These are phyloP conservation scores for Aradus depressus DNA, from an alignment of 2,888 invertebrate species.

Conservation along the genomic window DNA sequence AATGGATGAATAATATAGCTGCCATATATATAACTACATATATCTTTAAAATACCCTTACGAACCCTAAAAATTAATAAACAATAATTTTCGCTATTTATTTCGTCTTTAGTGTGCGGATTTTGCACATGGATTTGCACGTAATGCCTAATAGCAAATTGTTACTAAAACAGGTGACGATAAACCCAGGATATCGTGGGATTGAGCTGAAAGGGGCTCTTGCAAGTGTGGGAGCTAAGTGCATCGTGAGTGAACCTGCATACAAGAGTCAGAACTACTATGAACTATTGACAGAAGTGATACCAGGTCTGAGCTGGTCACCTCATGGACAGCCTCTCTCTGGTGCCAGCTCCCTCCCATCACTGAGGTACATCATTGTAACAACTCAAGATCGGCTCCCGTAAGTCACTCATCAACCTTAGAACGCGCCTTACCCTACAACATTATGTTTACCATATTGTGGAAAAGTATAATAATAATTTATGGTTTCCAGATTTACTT, in stretches of 20 bases:
- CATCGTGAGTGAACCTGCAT: slow-evolving; percentile 50
- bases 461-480: no score
- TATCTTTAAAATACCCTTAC: no score
- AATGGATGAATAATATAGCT: no score
- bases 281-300: slow-evolving; percentile 47
- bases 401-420: slow-evolving; percentile 37
- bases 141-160: no score
- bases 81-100: no score
- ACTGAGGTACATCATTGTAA: slow-evolving; percentile 47
- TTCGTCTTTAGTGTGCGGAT: no score
- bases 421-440: no score
- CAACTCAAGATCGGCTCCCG: slow-evolving; percentile 43
- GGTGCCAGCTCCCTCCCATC: slow-evolving; percentile 41
- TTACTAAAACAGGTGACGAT: slow-evolving; percentile 57
- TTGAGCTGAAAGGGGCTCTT: slow-evolving; percentile 60
- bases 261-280: slow-evolving; percentile 55
- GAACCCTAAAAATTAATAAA: no score
- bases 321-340: slow-evolving; percentile 32
- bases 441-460: no score
- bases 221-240: slow-evolving; percentile 58
- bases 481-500: no score
- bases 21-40: no score
- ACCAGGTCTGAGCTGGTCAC: slow-evolving; percentile 43
- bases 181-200: slow-evolving; percentile 60
- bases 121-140: no score